Percentiles rank a stretch among this genome's conserved stretches.
Evolutionary conservation across 2,113 vertebrate genomes (phyloP).

Genomic region (Dolichotis patagonum): DNA sequence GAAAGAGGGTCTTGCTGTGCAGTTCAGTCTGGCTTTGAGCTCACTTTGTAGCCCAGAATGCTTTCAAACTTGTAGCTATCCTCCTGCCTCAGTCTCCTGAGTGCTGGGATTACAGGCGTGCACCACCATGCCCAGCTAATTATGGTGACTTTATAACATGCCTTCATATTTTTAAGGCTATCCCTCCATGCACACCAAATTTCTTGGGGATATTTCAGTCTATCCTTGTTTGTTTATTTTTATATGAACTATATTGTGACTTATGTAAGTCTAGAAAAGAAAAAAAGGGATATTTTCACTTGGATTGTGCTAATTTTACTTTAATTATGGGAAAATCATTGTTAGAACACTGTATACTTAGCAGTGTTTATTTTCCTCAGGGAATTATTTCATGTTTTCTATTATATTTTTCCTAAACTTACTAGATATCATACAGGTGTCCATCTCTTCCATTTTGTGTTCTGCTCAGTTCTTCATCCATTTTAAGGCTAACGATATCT

Average conservation of each 20-base stretch:
- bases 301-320: not conserved
- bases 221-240: not conserved
- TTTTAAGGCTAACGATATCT: not conserved
- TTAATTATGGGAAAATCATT: not conserved
- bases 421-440: not conserved
- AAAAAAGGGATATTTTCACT: not conserved
- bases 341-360: not conserved
- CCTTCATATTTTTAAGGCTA: not conserved
- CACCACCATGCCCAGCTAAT: not conserved
- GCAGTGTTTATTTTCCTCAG: not conserved
- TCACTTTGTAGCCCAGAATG: too few relatives aligned
- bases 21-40: too few relatives aligned
- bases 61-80: too few relatives aligned
- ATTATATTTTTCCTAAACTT: not conserved
- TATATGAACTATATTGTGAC: not conserved
- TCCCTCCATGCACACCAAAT: not conserved
- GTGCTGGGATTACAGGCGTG: too few relatives aligned
- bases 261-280: not conserved
- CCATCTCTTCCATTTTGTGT: not conserved
- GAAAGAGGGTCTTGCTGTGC: too few relatives aligned
- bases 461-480: not conserved
- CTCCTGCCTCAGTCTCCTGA: too few relatives aligned
- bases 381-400: not conserved
- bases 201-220: not conserved
- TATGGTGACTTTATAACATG: not conserved